Conservation (phyloP, 2,888 invertebrate species). For the Cheiracanthium punctorium region DNA sequence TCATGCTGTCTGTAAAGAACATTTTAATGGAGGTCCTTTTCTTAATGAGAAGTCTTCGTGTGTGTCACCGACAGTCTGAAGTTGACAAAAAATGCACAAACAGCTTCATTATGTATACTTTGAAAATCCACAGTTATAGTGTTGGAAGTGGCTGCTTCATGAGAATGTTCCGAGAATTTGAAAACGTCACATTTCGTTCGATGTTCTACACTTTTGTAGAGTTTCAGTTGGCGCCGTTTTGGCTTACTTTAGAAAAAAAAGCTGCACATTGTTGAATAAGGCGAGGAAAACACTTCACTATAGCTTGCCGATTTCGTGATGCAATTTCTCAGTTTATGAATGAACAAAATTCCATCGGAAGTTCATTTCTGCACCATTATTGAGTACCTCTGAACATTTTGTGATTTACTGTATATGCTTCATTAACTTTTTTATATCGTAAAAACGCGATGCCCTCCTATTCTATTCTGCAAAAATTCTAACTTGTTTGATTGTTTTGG, state of each 20-base stretch:
- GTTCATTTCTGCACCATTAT: too few relatives aligned
- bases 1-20: not conserved
- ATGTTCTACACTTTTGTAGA: constrained; percentile 46
- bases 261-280: constrained; percentile 32
- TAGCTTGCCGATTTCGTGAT: not conserved
- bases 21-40: constrained; percentile 19
- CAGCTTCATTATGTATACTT: constrained; percentile 39
- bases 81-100: not conserved
- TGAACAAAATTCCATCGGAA: too few relatives aligned
- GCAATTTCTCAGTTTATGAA: too few relatives aligned
- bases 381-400: too few relatives aligned
- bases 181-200: constrained; percentile 40
- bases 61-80: too few relatives aligned
- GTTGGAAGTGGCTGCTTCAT: constrained; percentile 4
- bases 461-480: too few relatives aligned
- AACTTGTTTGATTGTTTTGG: too few relatives aligned
- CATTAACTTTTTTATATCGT: too few relatives aligned
- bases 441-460: too few relatives aligned
- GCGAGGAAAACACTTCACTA: constrained; percentile 30
- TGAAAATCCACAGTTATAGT: constrained; percentile 40
- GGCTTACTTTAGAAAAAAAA: constrained; percentile 18
- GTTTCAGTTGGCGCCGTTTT: constrained; percentile 64
- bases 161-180: constrained; percentile 6
- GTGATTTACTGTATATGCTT: too few relatives aligned
- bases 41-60: not conserved